Percentiles rank a stretch among this genome's conserved stretches.
These are phyloP conservation scores for Stegostoma tigrinum DNA, from an alignment of 2,113 vertebrate species.

Conservation along the genomic window DNA sequence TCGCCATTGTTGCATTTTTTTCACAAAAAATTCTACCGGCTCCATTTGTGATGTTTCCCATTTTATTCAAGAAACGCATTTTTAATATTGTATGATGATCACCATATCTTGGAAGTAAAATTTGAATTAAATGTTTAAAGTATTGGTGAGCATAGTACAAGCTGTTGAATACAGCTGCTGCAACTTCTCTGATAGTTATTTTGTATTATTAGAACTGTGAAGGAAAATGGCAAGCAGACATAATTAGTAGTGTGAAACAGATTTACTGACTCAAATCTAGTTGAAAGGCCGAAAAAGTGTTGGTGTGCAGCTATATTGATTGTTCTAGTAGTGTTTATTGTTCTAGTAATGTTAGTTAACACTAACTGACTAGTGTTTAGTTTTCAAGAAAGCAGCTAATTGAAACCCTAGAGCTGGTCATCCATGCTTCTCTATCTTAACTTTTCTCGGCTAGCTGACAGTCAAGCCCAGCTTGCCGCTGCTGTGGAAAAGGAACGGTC, in stretches of 20 bases:
- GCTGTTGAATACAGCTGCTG: not conserved
- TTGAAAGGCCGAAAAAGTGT: not conserved
- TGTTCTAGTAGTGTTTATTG: not conserved
- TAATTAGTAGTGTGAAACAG: not conserved
- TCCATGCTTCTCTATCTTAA: not conserved
- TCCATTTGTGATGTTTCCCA: not conserved
- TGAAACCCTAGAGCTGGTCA: not conserved
- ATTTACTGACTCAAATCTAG: not conserved
- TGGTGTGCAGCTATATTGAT: not conserved
- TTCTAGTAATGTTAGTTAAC: too few species aligned
- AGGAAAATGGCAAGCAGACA: not conserved
- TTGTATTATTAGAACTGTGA: not conserved
- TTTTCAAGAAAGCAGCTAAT: not conserved
- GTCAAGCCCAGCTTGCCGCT: constrained; percentile 80
- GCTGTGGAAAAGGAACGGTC: constrained; percentile 85
- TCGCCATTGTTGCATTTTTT: not conserved
- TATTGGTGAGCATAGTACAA: not conserved
- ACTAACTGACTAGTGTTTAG: not conserved
- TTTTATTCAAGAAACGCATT: not conserved
- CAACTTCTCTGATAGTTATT: not conserved
- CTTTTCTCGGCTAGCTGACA: constrained; percentile 61
- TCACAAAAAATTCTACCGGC: not conserved
- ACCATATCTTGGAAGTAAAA: not conserved
- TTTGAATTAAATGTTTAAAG: not conserved
- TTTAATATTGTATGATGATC: not conserved